These are phyloP conservation scores for Poecilia picta DNA, from an alignment of 2,797 vertebrate species.

Conservation along the genomic window DNA sequence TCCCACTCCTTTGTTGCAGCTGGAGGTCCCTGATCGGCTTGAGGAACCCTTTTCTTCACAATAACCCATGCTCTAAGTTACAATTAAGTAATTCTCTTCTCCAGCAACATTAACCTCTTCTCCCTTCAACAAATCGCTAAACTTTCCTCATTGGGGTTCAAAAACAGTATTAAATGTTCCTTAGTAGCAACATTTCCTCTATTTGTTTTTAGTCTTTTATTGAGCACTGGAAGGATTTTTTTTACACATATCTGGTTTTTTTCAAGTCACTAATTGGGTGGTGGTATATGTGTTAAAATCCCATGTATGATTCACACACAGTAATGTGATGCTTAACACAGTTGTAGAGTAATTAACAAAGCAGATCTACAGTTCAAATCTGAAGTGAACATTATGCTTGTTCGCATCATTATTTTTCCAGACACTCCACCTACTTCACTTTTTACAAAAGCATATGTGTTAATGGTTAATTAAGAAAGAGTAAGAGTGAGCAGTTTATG, in stretches of 20 bases:
- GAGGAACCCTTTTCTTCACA: neutral
- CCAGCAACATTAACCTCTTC: neutral
- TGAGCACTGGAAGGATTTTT: neutral
- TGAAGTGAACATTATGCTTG: neutral
- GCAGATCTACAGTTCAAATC: neutral
- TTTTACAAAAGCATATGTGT: neutral
- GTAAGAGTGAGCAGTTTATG: neutral
- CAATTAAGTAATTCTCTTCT: neutral
- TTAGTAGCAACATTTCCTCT: neutral
- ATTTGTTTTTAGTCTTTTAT: neutral
- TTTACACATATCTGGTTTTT: neutral
- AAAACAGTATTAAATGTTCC: neutral
- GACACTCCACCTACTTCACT: neutral
- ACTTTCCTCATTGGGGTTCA: neutral
- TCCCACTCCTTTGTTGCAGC: neutral
- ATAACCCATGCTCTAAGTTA: neutral
- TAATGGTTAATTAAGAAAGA: no score
- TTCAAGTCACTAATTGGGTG: neutral
- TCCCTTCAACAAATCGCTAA: neutral
- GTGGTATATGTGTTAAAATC: neutral
- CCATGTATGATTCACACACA: slow-evolving; percentile 34
- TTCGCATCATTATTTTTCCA: neutral
- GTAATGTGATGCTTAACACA: neutral
- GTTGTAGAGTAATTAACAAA: neutral
- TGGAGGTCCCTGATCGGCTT: neutral